phyloP scores from a whole-genome alignment of 2,113 vertebrate genomes.

The Potamarius usumacintae region DNA sequence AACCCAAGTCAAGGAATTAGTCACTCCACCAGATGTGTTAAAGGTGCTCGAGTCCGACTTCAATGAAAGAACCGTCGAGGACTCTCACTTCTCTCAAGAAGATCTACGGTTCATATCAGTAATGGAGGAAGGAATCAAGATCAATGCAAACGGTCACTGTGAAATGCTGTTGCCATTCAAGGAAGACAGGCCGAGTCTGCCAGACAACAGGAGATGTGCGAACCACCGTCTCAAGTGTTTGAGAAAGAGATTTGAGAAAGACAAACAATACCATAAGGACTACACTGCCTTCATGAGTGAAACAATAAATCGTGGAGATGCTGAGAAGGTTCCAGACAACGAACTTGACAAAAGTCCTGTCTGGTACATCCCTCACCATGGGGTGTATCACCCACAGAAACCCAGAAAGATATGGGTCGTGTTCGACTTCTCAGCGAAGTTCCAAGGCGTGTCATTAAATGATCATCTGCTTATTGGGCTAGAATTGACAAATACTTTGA shows the following conservation, averaged over 20 bases:
- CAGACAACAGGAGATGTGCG: not conserved
- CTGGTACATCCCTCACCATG: too few species aligned
- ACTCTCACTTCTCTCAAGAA: not conserved
- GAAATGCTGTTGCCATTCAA: constrained; percentile 13
- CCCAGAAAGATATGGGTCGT: too few species aligned
- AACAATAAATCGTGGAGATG: too few species aligned
- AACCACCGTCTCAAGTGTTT: not conserved
- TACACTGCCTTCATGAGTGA: too few species aligned
- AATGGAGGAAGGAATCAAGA: not conserved
- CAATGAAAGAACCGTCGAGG: not conserved
- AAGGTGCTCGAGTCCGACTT: not conserved
- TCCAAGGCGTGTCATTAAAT: too few species aligned
- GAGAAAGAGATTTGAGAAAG: too few species aligned
- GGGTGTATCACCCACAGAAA: too few species aligned
- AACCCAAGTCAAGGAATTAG: not conserved
- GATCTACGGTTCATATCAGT: constrained; percentile 3
- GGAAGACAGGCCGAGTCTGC: not conserved
- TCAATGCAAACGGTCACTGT: not conserved
- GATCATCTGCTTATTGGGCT: constrained; percentile 6
- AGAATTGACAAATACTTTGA: constrained; percentile 3
- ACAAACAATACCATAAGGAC: too few species aligned
- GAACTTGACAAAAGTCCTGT: too few species aligned
- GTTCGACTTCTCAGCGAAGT: not conserved
- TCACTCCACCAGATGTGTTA: not conserved
- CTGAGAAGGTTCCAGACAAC: too few species aligned